phyloP scores from a whole-genome alignment of 2,888 invertebrate species.

The Eristalinus sepulchralis region DNA sequence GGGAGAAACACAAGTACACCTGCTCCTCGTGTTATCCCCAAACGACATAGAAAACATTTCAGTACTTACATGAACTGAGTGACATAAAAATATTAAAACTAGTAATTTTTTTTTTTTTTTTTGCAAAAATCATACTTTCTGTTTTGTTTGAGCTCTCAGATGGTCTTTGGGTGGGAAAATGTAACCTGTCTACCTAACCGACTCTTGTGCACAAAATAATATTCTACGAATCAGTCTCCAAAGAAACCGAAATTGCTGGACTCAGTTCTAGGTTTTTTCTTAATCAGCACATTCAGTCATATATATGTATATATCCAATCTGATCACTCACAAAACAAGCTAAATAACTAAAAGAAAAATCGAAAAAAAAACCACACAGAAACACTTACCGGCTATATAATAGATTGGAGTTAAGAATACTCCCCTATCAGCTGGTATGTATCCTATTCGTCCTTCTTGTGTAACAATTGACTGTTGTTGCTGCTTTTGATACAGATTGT shows the following conservation, averaged over 20 bases:
- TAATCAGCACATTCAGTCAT: background rate
- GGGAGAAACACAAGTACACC: too few species aligned
- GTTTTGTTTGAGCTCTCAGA: too few species aligned
- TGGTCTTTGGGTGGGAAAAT: too few species aligned
- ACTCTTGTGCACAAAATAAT: too few species aligned
- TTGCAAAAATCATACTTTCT: too few species aligned
- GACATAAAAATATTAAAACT: too few species aligned
- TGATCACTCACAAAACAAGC: background rate
- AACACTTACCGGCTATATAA: slow-evolving; percentile 68
- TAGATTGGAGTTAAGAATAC: slow-evolving; percentile 67
- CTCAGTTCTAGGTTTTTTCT: background rate
- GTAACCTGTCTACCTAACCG: too few species aligned
- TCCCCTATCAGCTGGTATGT: slow-evolving; percentile 64
- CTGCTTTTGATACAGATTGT: slow-evolving; percentile 71
- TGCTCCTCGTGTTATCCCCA: too few species aligned
- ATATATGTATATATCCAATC: background rate
- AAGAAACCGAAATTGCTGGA: background rate
- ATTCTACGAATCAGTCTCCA: background rate
- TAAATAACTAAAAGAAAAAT: background rate
- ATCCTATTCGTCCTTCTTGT: slow-evolving; percentile 62
- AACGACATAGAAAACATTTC: too few species aligned
- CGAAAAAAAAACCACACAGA: background rate
- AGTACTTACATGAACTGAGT: too few species aligned
- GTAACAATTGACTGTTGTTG: slow-evolving; percentile 59
- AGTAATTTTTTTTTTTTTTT: too few species aligned